These are phyloP conservation scores for Brachionus plicatilis DNA, from an alignment of 1,140 invertebrate species.

Conservation along the genomic window DNA sequence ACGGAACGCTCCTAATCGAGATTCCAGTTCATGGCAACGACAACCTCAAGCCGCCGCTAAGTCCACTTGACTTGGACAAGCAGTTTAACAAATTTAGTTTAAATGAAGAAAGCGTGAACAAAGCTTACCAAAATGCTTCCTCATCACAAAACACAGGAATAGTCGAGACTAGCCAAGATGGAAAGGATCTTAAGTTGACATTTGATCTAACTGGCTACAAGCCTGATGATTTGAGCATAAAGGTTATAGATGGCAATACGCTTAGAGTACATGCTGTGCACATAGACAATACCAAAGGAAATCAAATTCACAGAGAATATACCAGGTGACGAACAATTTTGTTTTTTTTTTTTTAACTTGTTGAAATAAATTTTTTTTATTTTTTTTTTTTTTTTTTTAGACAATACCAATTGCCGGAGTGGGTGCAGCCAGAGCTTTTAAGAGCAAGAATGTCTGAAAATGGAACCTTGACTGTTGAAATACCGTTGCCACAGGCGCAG, in stretches of 20 bases:
- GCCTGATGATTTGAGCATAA: constrained; percentile 40
- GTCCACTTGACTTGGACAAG: background rate
- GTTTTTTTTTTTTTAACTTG: background rate
- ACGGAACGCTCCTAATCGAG: constrained; percentile 20
- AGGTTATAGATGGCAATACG: constrained; percentile 32
- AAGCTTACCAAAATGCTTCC: background rate
- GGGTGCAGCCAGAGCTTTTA: constrained; percentile 12
- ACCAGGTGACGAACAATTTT: background rate
- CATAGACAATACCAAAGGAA: background rate
- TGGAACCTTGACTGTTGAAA: constrained; percentile 40
- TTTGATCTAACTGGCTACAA: constrained; percentile 40
- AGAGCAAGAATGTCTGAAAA: constrained; percentile 39
- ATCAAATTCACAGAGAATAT: constrained; percentile 37
- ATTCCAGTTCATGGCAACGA: constrained; percentile 15
- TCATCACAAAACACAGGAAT: background rate
- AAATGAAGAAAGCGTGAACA: background rate
- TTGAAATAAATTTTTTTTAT: background rate
- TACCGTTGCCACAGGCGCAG: constrained; percentile 31
- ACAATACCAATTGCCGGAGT: constrained; percentile 33
- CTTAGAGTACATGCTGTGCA: constrained; percentile 30
- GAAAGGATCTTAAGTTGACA: constrained; percentile 20
- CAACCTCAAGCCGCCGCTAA: background rate
- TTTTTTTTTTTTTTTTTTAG: background rate
- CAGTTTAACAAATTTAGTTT: background rate
- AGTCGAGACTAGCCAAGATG: background rate